Percentiles rank a stretch among this genome's conserved stretches.
Evolutionary conservation across 1,140 invertebrate genomes (phyloP).

Genomic region (Bemisia tabaci): DNA sequence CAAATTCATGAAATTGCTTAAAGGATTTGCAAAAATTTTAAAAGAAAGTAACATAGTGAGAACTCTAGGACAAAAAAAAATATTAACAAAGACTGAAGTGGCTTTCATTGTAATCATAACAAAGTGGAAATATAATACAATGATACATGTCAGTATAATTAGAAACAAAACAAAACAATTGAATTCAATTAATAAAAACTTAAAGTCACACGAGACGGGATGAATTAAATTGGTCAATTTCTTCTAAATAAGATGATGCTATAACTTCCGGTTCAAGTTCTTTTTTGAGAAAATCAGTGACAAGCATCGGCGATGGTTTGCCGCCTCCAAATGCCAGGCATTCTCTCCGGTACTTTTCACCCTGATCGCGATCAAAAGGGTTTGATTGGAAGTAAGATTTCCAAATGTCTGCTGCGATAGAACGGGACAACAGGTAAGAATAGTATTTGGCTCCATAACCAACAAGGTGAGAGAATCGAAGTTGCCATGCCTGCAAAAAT

Average conservation of each 20-base stretch:
- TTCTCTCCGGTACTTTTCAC: constrained; percentile 59
- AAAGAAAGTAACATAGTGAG: too few species aligned
- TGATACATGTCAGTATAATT: too few species aligned
- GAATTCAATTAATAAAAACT: too few species aligned
- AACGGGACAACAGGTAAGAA: constrained; percentile 87
- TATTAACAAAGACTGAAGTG: too few species aligned
- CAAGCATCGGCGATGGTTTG: constrained; percentile 53
- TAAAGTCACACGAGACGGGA: too few species aligned
- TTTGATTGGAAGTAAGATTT: constrained; percentile 68
- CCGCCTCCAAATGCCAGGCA: constrained; percentile 82
- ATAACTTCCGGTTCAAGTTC: constrained; percentile 45
- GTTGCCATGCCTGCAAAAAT: constrained; percentile 70
- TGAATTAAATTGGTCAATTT: constrained; percentile 28
- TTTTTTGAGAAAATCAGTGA: constrained; percentile 55
- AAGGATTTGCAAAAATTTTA: too few species aligned
- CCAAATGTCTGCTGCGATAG: constrained; percentile 90
- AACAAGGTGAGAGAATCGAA: constrained; percentile 90
- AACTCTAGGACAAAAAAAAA: too few species aligned
- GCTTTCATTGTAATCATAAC: too few species aligned
- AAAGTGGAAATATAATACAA: too few species aligned
- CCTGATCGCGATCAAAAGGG: constrained; percentile 61
- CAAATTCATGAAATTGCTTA: too few species aligned
- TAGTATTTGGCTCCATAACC: constrained; percentile 98
- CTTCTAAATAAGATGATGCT: constrained; percentile 35
- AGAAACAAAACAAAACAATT: too few species aligned